These are phyloP conservation scores for Autographa gamma DNA, from an alignment of 2,888 invertebrate species.

Conservation along the genomic window DNA sequence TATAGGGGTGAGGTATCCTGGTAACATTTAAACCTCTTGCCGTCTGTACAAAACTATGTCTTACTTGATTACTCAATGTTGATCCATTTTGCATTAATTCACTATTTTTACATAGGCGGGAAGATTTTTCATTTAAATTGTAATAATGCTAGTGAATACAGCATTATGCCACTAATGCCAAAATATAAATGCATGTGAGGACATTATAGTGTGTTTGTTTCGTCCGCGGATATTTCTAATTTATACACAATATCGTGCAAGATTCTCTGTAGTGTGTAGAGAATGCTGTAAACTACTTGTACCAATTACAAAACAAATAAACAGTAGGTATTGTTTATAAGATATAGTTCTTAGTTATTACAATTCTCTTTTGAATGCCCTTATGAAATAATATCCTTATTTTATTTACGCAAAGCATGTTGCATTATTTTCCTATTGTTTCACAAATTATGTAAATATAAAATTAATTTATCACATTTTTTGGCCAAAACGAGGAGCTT, in stretches of 20 bases:
- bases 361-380: slow-evolving; percentile 22
- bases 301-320: slow-evolving; percentile 41
- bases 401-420: slow-evolving; percentile 44
- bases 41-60: slow-evolving; percentile 10
- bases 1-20: background rate
- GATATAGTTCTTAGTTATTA: slow-evolving; percentile 31
- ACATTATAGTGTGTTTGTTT: slow-evolving; percentile 46
- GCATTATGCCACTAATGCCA: slow-evolving; percentile 50
- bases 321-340: slow-evolving; percentile 33
- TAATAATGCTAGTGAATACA: slow-evolving; percentile 46
- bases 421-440: slow-evolving; percentile 44
- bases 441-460: slow-evolving; percentile 54
- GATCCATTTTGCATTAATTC: slow-evolving; percentile 10
- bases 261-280: slow-evolving; percentile 12
- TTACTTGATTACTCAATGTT: slow-evolving; percentile 39
- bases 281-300: slow-evolving; percentile 26
- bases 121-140: slow-evolving; percentile 18
- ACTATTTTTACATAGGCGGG: slow-evolving; percentile 19
- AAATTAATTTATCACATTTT: slow-evolving; percentile 39
- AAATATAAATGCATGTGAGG: slow-evolving; percentile 43
- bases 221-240: slow-evolving; percentile 32
- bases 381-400: slow-evolving; percentile 28
- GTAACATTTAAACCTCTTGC: background rate
- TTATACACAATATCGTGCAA: slow-evolving; percentile 22
- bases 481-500: slow-evolving; percentile 50